Percentiles rank a stretch among this genome's conserved stretches.
Evolutionary conservation across 1,140 invertebrate genomes (phyloP).

Genomic region (Chironomus striatipennis): DNA sequence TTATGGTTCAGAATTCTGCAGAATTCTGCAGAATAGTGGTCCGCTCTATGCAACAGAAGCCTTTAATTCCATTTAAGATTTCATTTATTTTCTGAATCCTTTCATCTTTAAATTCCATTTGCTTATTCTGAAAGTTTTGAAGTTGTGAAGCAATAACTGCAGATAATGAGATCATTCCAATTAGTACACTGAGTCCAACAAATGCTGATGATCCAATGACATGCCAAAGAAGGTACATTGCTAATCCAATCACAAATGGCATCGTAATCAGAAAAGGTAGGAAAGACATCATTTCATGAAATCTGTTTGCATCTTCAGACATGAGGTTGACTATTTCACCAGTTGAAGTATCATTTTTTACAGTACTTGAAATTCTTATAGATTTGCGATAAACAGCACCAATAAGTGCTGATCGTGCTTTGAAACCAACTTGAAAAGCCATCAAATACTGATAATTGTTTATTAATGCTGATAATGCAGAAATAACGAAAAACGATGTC

Average conservation of each 20-base stretch:
- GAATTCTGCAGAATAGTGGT: too few species aligned
- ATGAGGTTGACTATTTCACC: neutral
- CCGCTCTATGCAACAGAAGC: too few species aligned
- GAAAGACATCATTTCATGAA: constrained; percentile 57
- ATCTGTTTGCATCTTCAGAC: neutral
- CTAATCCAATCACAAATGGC: constrained; percentile 48
- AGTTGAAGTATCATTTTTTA: constrained; percentile 31
- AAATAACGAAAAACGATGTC: neutral
- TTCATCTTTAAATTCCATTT: too few species aligned
- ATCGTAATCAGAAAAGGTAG: constrained; percentile 29
- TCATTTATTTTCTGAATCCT: too few species aligned
- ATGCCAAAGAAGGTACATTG: constrained; percentile 49
- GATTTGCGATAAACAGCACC: constrained; percentile 86
- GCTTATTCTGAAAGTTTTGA: too few species aligned
- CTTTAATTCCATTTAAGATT: too few species aligned
- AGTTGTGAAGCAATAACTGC: too few species aligned
- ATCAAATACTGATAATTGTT: constrained; percentile 53
- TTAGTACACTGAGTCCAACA: too few species aligned
- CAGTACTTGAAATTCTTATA: constrained; percentile 59
- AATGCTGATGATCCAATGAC: too few species aligned
- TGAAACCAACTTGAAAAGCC: constrained; percentile 79
- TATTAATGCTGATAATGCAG: neutral
- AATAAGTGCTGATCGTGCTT: constrained; percentile 77
- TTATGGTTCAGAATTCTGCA: too few species aligned
- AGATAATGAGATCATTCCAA: too few species aligned